Percentiles rank a stretch among this genome's conserved stretches.
These are phyloP conservation scores for Eupithecia vulgata DNA, from an alignment of 2,888 invertebrate genomes.

Conservation along the genomic window DNA sequence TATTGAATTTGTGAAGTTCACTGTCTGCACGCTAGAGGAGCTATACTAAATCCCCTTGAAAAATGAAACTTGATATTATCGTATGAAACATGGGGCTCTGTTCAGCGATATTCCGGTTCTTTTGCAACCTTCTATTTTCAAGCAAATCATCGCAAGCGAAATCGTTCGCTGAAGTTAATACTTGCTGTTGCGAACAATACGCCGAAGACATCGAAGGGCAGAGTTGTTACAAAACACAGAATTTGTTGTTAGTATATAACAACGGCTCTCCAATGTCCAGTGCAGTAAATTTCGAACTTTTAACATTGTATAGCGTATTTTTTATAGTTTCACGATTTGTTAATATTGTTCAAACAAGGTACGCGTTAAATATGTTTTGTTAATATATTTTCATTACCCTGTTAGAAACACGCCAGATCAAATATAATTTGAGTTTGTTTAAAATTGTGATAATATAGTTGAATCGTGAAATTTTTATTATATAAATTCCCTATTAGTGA, in stretches of 20 bases:
- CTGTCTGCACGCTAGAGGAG: too few relatives aligned
- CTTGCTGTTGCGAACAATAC: constrained; percentile 9
- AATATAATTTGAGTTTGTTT: neutral
- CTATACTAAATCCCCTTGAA: too few relatives aligned
- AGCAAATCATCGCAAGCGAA: neutral
- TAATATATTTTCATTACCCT: too few relatives aligned
- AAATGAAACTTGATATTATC: too few relatives aligned
- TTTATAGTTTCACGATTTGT: neutral
- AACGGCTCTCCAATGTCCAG: constrained; percentile 44
- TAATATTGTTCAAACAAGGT: neutral
- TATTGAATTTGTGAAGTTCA: too few relatives aligned
- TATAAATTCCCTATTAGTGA: too few relatives aligned
- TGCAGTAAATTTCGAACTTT: constrained; percentile 45
- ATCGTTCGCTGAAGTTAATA: neutral
- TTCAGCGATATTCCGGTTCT: neutral
- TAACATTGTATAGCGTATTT: neutral
- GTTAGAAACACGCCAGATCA: too few relatives aligned
- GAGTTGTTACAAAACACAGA: neutral
- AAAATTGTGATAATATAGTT: neutral
- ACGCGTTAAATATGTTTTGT: neutral
- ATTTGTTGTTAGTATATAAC: constrained; percentile 40
- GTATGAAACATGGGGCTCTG: too few relatives aligned
- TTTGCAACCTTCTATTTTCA: neutral
- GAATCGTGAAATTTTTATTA: too few relatives aligned
- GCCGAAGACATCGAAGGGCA: constrained; percentile 23